Conservation (phyloP, 2,113 vertebrate species). For the Spermophilus dauricus region DNA sequence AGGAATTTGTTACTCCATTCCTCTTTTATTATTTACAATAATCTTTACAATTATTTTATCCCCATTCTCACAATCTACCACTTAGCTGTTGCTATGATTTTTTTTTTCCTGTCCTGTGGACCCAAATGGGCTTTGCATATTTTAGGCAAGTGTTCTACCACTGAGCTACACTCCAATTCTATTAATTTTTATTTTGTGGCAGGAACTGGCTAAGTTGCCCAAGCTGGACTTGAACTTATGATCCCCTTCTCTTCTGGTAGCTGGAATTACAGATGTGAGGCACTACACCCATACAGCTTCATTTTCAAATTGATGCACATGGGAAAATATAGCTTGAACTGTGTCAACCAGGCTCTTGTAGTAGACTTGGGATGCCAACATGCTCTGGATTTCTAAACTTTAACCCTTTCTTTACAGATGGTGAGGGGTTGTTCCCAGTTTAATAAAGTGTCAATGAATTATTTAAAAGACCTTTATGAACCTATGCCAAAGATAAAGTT, state of each 20-base stretch:
- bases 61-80: background rate
- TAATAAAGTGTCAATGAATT: background rate
- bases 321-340: background rate
- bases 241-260: too few species aligned
- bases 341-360: background rate
- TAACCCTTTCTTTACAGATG: background rate
- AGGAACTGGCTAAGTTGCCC: too few species aligned
- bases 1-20: background rate
- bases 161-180: too few species aligned
- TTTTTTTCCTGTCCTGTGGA: too few species aligned
- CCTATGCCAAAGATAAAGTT: background rate
- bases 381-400: background rate
- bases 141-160: too few species aligned
- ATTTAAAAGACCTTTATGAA: background rate
- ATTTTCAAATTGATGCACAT: background rate
- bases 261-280: too few species aligned
- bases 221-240: too few species aligned
- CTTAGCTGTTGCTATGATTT: too few species aligned
- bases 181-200: too few species aligned
- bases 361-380: background rate
- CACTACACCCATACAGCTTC: background rate
- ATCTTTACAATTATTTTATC: background rate
- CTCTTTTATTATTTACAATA: background rate
- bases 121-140: too few species aligned
- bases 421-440: background rate